These are phyloP conservation scores for Lophius americanus DNA, from an alignment of 2,797 vertebrate species.

Conservation along the genomic window DNA sequence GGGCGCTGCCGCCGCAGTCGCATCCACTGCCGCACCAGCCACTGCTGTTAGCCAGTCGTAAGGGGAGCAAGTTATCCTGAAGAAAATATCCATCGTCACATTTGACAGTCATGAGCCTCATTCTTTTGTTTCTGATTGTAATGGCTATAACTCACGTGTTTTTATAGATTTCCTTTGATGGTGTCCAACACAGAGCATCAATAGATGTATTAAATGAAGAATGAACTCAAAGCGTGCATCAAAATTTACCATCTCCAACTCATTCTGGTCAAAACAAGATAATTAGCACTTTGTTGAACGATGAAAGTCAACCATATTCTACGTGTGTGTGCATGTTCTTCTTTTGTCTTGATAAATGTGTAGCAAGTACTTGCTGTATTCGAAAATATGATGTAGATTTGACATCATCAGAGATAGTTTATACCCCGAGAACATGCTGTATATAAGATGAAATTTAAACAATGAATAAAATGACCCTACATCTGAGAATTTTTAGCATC, in stretches of 20 bases:
- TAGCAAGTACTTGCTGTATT: conserved; percentile 16
- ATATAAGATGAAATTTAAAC: conserved; percentile 29
- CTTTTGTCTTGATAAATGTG: conserved; percentile 21
- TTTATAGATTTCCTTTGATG: conserved; percentile 4
- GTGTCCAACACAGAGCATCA: conserved; percentile 25
- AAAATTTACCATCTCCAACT: conserved; percentile 11
- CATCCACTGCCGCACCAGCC: conserved; percentile 33
- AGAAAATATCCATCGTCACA: conserved; percentile 10
- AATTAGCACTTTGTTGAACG: conserved; percentile 23
- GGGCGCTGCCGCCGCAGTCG: conserved; percentile 78
- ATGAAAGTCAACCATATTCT: conserved; percentile 27
- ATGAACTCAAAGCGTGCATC: not conserved
- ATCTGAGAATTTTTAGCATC: conserved; percentile 19
- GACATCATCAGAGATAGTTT: conserved; percentile 37
- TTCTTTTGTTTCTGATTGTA: conserved; percentile 24
- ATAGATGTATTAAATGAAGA: conserved; percentile 12
- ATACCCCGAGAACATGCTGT: conserved; percentile 41
- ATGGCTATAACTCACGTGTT: conserved; percentile 1
- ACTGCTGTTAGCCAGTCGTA: conserved; percentile 58
- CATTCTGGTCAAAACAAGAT: conserved; percentile 17
- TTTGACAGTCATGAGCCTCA: conserved; percentile 5
- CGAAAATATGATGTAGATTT: conserved; percentile 10
- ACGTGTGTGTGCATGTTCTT: conserved; percentile 30
- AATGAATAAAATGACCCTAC: conserved; percentile 40
- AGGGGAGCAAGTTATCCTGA: conserved; percentile 9